Evolutionary conservation across 2,797 vertebrate genomes (phyloP).

Genomic region (Lemur catta): DNA sequence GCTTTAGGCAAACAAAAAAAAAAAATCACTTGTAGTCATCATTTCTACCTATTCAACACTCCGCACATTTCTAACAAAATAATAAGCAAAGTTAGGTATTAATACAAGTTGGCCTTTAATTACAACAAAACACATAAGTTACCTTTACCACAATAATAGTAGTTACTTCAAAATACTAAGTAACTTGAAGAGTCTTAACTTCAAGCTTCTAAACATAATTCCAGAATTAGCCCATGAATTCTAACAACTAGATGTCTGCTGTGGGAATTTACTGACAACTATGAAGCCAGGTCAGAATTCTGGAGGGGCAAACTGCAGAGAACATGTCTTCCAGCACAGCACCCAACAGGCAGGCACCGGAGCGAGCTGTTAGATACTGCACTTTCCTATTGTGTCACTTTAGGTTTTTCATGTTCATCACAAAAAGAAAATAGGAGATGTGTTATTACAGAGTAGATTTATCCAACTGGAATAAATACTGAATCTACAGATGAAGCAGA

Average conservation of each 20-base stretch:
- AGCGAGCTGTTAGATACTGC: background rate
- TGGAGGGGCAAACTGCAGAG: background rate
- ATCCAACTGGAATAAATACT: background rate
- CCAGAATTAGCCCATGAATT: background rate
- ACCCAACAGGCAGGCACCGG: background rate
- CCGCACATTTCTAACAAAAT: constrained; percentile 6
- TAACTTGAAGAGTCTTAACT: constrained; percentile 28
- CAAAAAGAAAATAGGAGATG: background rate
- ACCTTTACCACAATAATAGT: background rate
- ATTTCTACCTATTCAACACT: background rate
- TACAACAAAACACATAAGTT: constrained; percentile 5
- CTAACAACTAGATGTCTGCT: background rate
- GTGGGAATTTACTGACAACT: background rate
- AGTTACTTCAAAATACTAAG: background rate
- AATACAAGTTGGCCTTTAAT: background rate
- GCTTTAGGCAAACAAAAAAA: background rate
- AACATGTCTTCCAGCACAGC: background rate
- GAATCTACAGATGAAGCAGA: background rate
- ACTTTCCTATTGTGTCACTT: background rate
- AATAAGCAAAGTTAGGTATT: background rate
- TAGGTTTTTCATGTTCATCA: background rate
- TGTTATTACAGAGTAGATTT: background rate
- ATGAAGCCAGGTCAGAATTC: background rate
- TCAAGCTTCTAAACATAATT: background rate
- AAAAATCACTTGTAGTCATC: background rate